Evolutionary conservation across 2,888 invertebrate species (phyloP).

Genomic region (Thumatha senex): DNA sequence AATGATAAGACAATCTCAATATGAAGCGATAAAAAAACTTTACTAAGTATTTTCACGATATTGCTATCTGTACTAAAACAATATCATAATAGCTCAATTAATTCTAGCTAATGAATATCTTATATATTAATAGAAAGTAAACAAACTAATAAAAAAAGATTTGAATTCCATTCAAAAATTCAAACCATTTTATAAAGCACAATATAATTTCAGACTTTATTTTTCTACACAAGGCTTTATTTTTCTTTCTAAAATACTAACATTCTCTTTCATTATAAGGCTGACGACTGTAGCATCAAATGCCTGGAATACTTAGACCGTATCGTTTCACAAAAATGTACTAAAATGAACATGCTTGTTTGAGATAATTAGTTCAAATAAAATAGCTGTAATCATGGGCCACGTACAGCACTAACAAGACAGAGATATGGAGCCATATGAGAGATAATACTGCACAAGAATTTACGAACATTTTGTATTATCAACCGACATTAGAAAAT

Average conservation of each 20-base stretch:
- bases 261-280: conserved; percentile 40
- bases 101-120: too few relatives aligned
- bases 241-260: conserved; percentile 29
- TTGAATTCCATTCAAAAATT: too few relatives aligned
- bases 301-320: conserved; percentile 35
- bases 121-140: too few relatives aligned
- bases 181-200: conserved; percentile 16
- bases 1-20: too few relatives aligned
- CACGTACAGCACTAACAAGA: not conserved
- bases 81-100: too few relatives aligned
- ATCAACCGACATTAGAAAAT: not conserved
- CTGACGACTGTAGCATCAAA: conserved; percentile 27
- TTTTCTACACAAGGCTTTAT: conserved; percentile 23
- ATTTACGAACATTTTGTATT: not conserved
- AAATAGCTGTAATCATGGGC: conserved; percentile 11
- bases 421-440: not conserved
- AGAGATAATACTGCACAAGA: not conserved
- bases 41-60: too few relatives aligned
- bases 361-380: conserved; percentile 28
- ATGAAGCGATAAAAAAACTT: too few relatives aligned
- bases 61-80: too few relatives aligned
- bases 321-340: conserved; percentile 33
- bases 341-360: conserved; percentile 45
- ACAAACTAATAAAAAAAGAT: too few relatives aligned
- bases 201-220: conserved; percentile 30